Evolutionary conservation across 2,888 invertebrate genomes (phyloP).

Genomic region (Diaprepes abbreviatus): DNA sequence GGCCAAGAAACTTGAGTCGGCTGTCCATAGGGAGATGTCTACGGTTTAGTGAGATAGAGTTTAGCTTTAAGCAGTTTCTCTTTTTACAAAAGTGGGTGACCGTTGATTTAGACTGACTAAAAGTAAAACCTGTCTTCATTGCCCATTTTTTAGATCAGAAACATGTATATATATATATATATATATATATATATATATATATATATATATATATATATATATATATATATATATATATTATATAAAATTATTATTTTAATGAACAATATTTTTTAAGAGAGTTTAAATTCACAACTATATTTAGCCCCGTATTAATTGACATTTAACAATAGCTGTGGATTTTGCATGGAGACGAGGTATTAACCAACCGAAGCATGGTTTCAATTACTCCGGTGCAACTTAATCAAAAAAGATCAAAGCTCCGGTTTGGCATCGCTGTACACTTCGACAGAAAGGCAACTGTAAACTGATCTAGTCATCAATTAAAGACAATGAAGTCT

Average conservation of each 20-base stretch:
- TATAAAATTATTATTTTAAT: not conserved
- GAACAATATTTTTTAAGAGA: not conserved
- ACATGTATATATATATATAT: no score
- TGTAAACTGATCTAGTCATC: slow-evolving; percentile 21
- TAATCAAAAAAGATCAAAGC: slow-evolving; percentile 49
- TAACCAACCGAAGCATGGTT: slow-evolving; percentile 49
- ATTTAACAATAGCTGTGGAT: slow-evolving; percentile 37
- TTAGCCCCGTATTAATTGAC: not conserved
- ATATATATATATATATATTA: no score
- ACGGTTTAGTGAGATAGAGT: no score
- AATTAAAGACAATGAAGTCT: not conserved
- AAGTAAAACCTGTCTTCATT: no score
- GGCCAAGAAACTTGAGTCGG: no score
- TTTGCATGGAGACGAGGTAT: slow-evolving; percentile 49
- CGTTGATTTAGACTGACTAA: no score
- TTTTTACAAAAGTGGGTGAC: no score
- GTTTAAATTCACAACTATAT: not conserved
- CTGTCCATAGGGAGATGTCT: no score
- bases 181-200: no score
- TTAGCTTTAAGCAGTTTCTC: no score
- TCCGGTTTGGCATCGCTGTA: slow-evolving; percentile 39
- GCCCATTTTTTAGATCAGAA: no score
- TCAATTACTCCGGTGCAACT: slow-evolving; percentile 47
- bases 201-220: no score
- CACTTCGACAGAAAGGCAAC: slow-evolving; percentile 29